Evolutionary conservation across 2,797 vertebrate species (phyloP), one percentile per base, ranked within the genome.

Genomic region (Sparidentex hasta): DNA sequence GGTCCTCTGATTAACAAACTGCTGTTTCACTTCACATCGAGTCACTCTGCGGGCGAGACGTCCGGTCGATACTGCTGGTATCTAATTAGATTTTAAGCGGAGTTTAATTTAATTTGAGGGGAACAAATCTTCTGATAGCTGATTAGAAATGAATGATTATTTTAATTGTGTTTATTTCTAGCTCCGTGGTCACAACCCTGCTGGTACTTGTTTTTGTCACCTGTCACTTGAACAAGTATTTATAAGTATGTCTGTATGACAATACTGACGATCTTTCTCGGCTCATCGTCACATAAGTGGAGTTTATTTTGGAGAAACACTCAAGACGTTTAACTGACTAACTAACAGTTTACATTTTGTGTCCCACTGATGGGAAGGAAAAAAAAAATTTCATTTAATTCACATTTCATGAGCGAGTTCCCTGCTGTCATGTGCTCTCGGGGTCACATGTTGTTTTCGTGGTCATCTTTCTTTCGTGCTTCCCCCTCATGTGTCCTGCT

Each of bases 41-140:
- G 50, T 66, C 50, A 7, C 50, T 56, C 65, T n/a, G 64, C 47
- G 7, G 52, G 6, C 2, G 17, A 61, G 25, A 52, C 4, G 55
- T 64, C 58, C 12, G 43, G 12, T 59, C 68, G 43, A 71, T 48
- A n/a, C 62, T 13, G 46, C 6, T 52, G 50, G 54, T 73, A 78
- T 71, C n/a, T 59, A 27, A 72, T 78, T 65, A 43, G 16, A 65
- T 73, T 3, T 21, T 7, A 33, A 78, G 27, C 25, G 2, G 2
- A 54, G 50, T 58, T 21, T 47, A 2, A 52, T 58, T 71, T 71
- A 0, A 27, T 20, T 55, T 58, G 27, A 77, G 62, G 47, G 71
- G 54, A 0, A 25, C 50, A 62, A 20, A 71, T 25, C 23, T 33
- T 68, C 21, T 47, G 56, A 76, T 71, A n/a, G 18, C 62, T 77